Evolutionary conservation across 2,797 vertebrate species (phyloP).

Genomic region (Columba guinea): DNA sequence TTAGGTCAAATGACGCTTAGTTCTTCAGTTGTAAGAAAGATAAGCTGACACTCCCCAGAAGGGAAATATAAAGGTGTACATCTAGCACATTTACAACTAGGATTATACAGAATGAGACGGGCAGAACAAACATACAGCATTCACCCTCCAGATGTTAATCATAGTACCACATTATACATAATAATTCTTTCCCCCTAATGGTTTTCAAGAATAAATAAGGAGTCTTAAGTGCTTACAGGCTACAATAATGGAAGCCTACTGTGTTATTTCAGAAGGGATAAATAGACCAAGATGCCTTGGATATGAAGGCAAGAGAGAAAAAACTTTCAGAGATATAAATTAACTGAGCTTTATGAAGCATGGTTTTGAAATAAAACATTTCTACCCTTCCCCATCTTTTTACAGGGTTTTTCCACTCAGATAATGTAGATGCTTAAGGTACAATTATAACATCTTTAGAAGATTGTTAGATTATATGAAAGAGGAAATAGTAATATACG

Average conservation of each 20-base stretch:
- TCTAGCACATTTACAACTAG: neutral
- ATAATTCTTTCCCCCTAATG: neutral
- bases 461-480: conserved; percentile 67
- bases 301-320: neutral
- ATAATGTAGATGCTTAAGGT: conserved; percentile 60
- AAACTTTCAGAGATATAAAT: conserved; percentile 15
- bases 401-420: conserved; percentile 21
- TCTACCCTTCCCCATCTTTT: conserved; percentile 1
- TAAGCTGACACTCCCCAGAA: neutral
- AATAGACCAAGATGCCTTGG: neutral
- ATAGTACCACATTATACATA: neutral
- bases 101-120: neutral
- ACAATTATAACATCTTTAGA: conserved; percentile 62
- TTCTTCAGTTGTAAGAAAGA: neutral
- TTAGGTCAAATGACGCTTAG: neutral
- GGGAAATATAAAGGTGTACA: neutral
- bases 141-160: neutral
- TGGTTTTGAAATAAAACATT: neutral
- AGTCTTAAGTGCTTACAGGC: neutral
- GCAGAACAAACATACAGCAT: neutral
- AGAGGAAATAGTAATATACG: conserved; percentile 57
- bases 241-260: neutral
- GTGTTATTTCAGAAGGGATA: conserved; percentile 4
- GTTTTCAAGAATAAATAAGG: conserved; percentile 8
- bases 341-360: neutral